phyloP scores from a whole-genome alignment of 2,113 vertebrate species.

The Psittacus erithacus region DNA sequence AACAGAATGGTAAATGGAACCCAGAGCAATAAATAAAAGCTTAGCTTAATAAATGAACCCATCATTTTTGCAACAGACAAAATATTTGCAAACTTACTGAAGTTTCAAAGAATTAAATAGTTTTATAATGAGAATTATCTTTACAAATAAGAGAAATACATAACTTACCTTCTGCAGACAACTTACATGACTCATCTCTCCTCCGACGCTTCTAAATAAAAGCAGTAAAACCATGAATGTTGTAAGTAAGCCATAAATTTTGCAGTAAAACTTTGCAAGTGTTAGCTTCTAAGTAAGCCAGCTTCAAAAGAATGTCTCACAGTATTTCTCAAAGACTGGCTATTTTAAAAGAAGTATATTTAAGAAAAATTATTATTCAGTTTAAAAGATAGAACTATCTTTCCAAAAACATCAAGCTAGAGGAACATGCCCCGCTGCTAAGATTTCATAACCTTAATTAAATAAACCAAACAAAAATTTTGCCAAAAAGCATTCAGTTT shows the following conservation, averaged over 20 bases:
- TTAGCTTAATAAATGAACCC: not conserved
- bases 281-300: not conserved
- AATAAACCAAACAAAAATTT: not conserved
- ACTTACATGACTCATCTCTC: slow-evolving; percentile 81
- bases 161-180: slow-evolving; percentile 81
- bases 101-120: not conserved
- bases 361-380: not conserved
- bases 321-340: not conserved
- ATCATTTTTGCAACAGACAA: not conserved
- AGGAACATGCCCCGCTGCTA: not conserved
- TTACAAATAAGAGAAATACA: not conserved
- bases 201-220: slow-evolving; percentile 85
- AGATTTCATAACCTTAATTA: not conserved
- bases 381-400: not conserved
- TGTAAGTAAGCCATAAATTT: not conserved
- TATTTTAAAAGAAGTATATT: not conserved
- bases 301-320: not conserved
- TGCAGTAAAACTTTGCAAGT: not conserved
- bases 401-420: not conserved
- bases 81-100: not conserved
- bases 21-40: not conserved
- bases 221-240: slow-evolving; percentile 2
- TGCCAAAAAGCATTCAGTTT: not conserved
- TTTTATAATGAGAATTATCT: not conserved
- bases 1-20: not conserved